Base-by-base conservation (phyloP, 35 echinoderm and acorn worm species). In the Ophiothrix spiculata region DNA sequence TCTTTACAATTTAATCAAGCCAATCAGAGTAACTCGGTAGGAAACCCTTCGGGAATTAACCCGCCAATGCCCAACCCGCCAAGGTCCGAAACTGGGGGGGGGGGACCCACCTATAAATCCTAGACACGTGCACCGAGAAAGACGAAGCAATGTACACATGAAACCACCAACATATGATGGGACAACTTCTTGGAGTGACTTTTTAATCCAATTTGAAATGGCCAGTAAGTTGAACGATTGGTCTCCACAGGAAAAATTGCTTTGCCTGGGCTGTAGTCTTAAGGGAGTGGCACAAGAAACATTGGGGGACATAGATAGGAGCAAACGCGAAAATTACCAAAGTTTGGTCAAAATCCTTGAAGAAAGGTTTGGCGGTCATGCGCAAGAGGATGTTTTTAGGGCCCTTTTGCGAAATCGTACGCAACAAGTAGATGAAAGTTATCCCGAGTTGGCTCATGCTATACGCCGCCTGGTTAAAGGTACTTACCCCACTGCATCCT, bases 161-260 rank as follows among this genome's bases (percentile, higher is more conserved):
- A 69, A 69, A 69, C 60, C 60, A 2, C 60, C 60, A 2, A 25
- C 23, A 4, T 87, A 88, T 83, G 79, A 92, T 39, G 90, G 90
- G 10, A 85, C 82, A 31, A 77, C 49, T 10, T 79, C 90, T 13
- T 83, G 78, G 78, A 77, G 76, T 12, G 84, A 87, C 21, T 93
- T 79, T 64, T 45, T 74, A 1, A 23, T 87, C 10, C 91, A 83
- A 32, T 92, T 92, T 39, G 69, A 78, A 25, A 87, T 83, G 78
- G 4, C 77, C 33, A 37, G 79, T 28, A 77, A 88, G 38, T 35
- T 87, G 23, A 92, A 92, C 45, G 45, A 69, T 17, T 92, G 91
- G 91, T n/a, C 31, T 31, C 38, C 77, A 40, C 75, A 69, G 3
- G 1, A 12, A 41, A 56, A 69, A 45, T 39, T 75, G 1, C 32